Evolutionary conservation across 1,140 invertebrate genomes (phyloP), one percentile per base, ranked within the genome.

Genomic region (Anthonomus grandis): DNA sequence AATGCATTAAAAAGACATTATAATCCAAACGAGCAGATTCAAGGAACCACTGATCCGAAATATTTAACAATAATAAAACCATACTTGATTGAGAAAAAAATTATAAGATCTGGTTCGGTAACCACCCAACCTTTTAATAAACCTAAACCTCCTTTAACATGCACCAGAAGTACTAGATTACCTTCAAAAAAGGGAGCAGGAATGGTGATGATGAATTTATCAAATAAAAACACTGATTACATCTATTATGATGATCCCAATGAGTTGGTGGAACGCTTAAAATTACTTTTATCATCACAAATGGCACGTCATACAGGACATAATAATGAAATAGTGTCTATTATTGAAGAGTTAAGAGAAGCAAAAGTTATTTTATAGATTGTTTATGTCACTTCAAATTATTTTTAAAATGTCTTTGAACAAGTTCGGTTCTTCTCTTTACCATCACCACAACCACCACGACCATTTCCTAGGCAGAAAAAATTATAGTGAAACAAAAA

Each of bases 251-350:
- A n/a, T n/a, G n/a, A n/a, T n/a, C n/a, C n/a, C n/a, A n/a, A n/a
- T n/a, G n/a, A n/a, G 36, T 22, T 74, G 10, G 62, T 73, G 3
- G 66, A 70, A 23, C 63, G 69, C 55, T 50, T 75, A 8, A 45
- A 64, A 31, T 39, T 75, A 21, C 31, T 75, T 4, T 38, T 70
- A n/a, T 64, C 69, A 18, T 74, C 69, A n/a, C 59, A 68, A 47
- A 38, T 37, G 6, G 71, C 70, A 25, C 71, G 70, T 6, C 67
- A 74, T 51, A 64, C 38, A 4, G 66, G 57, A 45, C 60, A 70
- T 51, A 48, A 66, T 22, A 75, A 73, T 63, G 70, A 76, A 69
- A 75, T 76, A 42, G 49, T 68, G 15, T 69, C 67, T 15, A 76
- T 74, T 21, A 56, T 75, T n/a, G 68, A 75, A 59, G 72, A 62